phyloP scores from a whole-genome alignment of 2,797 vertebrate genomes.

The Tapirus indicus region DNA sequence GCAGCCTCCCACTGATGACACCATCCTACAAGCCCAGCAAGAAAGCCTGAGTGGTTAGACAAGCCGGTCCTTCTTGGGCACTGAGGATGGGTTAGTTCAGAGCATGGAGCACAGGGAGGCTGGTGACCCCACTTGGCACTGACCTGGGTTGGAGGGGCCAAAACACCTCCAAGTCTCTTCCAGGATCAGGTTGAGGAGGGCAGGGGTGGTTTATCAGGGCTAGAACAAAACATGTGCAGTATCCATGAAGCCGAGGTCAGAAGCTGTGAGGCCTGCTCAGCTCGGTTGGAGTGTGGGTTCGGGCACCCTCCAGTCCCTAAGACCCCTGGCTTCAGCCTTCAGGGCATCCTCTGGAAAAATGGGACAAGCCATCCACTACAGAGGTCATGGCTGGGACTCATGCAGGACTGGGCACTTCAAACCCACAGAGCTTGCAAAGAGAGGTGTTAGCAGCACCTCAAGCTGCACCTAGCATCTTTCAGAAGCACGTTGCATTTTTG shows the following conservation, averaged over 20 bases:
- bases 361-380: background rate
- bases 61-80: background rate
- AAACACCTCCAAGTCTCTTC: slow-evolving; percentile 65
- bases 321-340: background rate
- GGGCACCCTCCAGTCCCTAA: background rate
- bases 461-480: background rate
- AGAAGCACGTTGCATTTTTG: accelerated
- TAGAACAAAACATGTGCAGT: slow-evolving; percentile 87
- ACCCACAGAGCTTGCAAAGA: background rate
- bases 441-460: background rate
- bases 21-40: background rate
- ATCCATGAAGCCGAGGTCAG: background rate
- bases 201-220: slow-evolving; percentile 86
- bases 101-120: background rate
- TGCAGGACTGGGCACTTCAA: background rate
- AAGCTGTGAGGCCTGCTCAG: background rate
- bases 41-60: background rate
- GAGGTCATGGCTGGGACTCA: background rate
- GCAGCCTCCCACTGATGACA: background rate
- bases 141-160: slow-evolving; percentile 60
- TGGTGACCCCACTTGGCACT: background rate
- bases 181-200: slow-evolving; percentile 89
- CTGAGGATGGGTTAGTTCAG: background rate
- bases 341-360: background rate
- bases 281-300: accelerated